These are phyloP conservation scores for Porphyrio hochstetteri DNA, from an alignment of 2,113 vertebrate genomes.

Conservation along the genomic window DNA sequence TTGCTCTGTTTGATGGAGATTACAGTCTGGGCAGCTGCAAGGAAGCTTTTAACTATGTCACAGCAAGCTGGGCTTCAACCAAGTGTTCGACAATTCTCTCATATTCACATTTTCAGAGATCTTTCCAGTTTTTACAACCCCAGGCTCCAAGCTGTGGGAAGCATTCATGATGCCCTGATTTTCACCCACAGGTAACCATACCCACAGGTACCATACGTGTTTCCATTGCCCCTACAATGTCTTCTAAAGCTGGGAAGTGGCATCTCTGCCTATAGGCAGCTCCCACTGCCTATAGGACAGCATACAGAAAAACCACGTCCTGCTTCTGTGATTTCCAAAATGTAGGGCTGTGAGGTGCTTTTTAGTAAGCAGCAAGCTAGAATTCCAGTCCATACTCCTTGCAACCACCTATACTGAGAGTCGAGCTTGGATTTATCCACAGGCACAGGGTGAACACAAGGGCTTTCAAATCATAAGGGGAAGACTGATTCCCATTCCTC, in stretches of 20 bases:
- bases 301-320: background rate
- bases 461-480: background rate
- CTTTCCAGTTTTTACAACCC: background rate
- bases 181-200: rapidly evolving
- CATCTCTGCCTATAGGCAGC: background rate
- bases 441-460: background rate
- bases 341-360: background rate
- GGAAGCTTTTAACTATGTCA: background rate
- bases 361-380: background rate
- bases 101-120: background rate
- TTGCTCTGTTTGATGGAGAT: background rate
- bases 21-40: background rate
- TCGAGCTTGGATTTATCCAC: background rate
- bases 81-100: background rate
- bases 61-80: background rate
- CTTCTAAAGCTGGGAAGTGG: background rate
- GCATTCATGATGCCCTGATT: background rate
- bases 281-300: background rate
- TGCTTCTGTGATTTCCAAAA: background rate
- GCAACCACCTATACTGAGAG: background rate
- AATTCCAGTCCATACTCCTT: background rate
- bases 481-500: background rate
- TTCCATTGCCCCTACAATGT: background rate
- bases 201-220: background rate
- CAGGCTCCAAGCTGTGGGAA: background rate